Conservation (phyloP, 2,888 invertebrate species). For the Pasiphila rectangulata region DNA sequence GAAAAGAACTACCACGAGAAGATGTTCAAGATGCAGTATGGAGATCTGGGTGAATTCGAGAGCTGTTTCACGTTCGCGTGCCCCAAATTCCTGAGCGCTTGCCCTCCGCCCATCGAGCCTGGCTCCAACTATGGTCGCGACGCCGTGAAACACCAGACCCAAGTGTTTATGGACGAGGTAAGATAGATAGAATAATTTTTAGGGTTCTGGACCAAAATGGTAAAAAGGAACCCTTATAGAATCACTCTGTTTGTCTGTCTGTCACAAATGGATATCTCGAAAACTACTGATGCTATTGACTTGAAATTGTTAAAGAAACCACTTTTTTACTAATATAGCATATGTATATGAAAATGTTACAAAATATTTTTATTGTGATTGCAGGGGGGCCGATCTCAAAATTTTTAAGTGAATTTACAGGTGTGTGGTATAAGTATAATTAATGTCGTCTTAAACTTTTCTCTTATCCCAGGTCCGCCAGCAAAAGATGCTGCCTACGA, state of each 20-base stretch:
- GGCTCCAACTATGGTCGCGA: constrained; percentile 91
- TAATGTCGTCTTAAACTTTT: background rate
- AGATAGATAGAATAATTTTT: too few species aligned
- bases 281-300: too few species aligned
- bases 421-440: too few species aligned
- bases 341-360: too few species aligned
- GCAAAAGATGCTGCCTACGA: constrained; percentile 96
- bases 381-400: too few species aligned
- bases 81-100: constrained; percentile 97
- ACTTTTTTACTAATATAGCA: too few species aligned
- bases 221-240: too few species aligned
- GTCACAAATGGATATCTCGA: too few species aligned
- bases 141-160: constrained; percentile 92
- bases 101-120: constrained; percentile 91
- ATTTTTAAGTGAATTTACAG: too few species aligned
- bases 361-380: too few species aligned
- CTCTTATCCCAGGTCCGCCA: constrained; percentile 85
- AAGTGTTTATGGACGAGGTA: constrained; percentile 95
- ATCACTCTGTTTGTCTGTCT: too few species aligned
- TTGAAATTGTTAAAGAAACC: too few species aligned
- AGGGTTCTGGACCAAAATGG: background rate
- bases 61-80: constrained; percentile 96
- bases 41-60: constrained; percentile 94
- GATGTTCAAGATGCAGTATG: constrained; percentile 98
- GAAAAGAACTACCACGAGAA: constrained; percentile 97